These are phyloP conservation scores for Esox lucius DNA, from an alignment of 2,797 vertebrate genomes.

Conservation along the genomic window DNA sequence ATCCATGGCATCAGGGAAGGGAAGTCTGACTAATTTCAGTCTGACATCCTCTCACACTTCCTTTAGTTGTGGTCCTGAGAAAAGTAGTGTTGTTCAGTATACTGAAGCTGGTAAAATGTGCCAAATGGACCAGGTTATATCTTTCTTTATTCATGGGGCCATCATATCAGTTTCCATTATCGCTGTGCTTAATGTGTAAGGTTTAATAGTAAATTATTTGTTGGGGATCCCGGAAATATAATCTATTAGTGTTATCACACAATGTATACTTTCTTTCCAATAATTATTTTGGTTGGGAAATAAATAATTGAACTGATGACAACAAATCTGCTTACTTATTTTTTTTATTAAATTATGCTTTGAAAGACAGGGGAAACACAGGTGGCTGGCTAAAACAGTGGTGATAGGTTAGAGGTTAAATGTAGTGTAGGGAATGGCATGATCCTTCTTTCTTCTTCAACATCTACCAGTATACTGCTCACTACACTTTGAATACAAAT, in stretches of 20 bases:
- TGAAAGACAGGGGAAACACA: background rate
- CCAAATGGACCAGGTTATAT: background rate
- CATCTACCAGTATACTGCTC: background rate
- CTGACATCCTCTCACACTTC: conserved; percentile 37
- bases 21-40: conserved; percentile 56
- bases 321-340: background rate
- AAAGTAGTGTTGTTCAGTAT: background rate
- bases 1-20: conserved; percentile 39
- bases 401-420: background rate
- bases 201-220: background rate
- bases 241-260: background rate
- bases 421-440: background rate
- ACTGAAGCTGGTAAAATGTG: background rate
- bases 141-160: background rate
- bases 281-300: background rate
- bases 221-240: background rate
- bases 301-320: background rate
- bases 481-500: conserved; percentile 17
- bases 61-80: conserved; percentile 13
- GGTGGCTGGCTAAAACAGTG: background rate
- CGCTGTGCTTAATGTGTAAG: background rate
- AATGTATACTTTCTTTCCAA: background rate
- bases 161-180: background rate
- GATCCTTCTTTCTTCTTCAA: background rate
- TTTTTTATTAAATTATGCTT: background rate